A percentile compares a stretch with the other conserved stretches of the same genome.
These are phyloP conservation scores for Apomyelois bistriatella DNA, from an alignment of 2,888 invertebrate species.

Conservation along the genomic window DNA sequence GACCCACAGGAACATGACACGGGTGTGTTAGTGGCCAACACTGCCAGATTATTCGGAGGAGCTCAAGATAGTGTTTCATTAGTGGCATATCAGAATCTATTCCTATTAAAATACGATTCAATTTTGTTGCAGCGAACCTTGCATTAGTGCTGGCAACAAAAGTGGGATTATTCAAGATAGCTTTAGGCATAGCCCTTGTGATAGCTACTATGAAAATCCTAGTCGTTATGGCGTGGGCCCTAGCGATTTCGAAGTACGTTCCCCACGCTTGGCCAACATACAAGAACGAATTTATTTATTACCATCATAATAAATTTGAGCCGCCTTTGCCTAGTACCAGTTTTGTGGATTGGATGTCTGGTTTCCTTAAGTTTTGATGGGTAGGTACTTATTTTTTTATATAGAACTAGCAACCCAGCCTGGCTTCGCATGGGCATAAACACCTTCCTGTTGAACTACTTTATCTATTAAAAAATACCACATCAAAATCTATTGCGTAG, in stretches of 20 bases:
- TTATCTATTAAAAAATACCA: too few relatives aligned
- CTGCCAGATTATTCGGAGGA: too few relatives aligned
- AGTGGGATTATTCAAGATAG: slow-evolving; percentile 61
- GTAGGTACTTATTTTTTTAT: slow-evolving; percentile 26
- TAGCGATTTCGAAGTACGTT: slow-evolving; percentile 55
- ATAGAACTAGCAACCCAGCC: too few relatives aligned
- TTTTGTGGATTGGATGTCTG: slow-evolving; percentile 15
- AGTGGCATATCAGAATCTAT: too few relatives aligned
- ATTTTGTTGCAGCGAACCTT: slow-evolving; percentile 68
- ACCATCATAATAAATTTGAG: slow-evolving; percentile 15
- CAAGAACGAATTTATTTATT: slow-evolving; percentile 21
- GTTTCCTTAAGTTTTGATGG: slow-evolving; percentile 16
- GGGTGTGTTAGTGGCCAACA: too few relatives aligned
- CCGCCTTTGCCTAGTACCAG: not conserved
- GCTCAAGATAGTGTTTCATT: too few relatives aligned
- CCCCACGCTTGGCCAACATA: slow-evolving; percentile 53
- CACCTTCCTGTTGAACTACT: not conserved
- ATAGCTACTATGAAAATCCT: slow-evolving; percentile 52
- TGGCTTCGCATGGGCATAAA: too few relatives aligned
- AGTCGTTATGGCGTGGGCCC: slow-evolving; percentile 57
- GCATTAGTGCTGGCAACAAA: slow-evolving; percentile 57
- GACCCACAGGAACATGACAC: too few relatives aligned
- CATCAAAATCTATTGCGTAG: too few relatives aligned
- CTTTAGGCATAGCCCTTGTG: slow-evolving; percentile 52
- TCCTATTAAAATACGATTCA: slow-evolving; percentile 21